Evolutionary conservation across 2,888 invertebrate species (phyloP).

Genomic region (Meganola albula): DNA sequence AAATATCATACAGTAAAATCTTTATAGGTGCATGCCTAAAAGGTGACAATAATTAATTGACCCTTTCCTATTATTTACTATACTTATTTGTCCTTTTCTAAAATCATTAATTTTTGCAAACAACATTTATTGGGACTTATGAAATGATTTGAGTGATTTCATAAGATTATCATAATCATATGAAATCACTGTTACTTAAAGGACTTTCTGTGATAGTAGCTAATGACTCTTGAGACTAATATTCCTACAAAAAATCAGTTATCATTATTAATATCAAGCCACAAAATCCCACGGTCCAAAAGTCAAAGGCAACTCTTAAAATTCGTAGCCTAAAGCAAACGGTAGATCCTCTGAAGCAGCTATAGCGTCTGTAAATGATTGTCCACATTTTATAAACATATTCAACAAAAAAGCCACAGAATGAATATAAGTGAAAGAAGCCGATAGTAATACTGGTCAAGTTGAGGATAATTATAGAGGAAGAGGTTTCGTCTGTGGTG

Average conservation of each 20-base stretch:
- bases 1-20: too few species aligned
- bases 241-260: slow-evolving; percentile 33
- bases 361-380: slow-evolving; percentile 44
- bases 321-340: slow-evolving; percentile 70
- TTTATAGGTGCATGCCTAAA: too few species aligned
- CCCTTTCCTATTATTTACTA: too few species aligned
- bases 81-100: too few species aligned
- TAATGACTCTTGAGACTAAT: too few species aligned
- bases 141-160: too few species aligned
- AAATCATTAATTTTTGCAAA: too few species aligned
- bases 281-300: slow-evolving; percentile 69
- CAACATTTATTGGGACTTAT: too few species aligned
- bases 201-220: too few species aligned
- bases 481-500: slow-evolving; percentile 25
- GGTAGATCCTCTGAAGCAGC: slow-evolving; percentile 73
- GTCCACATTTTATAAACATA: slow-evolving; percentile 34
- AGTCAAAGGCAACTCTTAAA: slow-evolving; percentile 62
- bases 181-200: too few species aligned
- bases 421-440: slow-evolving; percentile 23
- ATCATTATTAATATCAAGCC: slow-evolving; percentile 50
- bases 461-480: slow-evolving; percentile 19
- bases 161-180: too few species aligned
- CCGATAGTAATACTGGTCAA: slow-evolving; percentile 33
- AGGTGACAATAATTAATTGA: too few species aligned
- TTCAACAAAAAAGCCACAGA: slow-evolving; percentile 45